Base-by-base conservation (phyloP, 2,888 invertebrate species). In the Sesamia inferens region DNA sequence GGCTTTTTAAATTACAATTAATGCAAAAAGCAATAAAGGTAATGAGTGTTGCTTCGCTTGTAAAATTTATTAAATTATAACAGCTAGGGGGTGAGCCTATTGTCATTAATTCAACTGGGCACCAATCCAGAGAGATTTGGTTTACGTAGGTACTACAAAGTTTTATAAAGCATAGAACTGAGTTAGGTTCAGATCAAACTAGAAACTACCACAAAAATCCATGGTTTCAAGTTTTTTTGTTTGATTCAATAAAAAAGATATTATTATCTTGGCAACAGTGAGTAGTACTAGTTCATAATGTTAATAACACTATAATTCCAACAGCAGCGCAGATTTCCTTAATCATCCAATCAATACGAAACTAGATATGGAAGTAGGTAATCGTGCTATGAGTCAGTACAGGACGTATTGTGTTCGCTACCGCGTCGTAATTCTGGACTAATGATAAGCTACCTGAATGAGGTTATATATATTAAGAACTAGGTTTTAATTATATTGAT, bases 281-380 rank as follows among this genome's bases (percentile, higher is more conserved):
- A 14, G 64, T 19, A 5, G 19, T 64, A n/a, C 19, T 13, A 64
- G 14, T 10, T n/a, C 16, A n/a, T 16, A 0, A 58, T 48, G 58
- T n/a, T 44, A 74, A n/a, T 54, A 66, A 8, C 31, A 74, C 19
- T 51, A 31, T 59, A 66, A 74, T 66, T 74, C 31, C 47, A 74
- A 44, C 6, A 11, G 47, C 22, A 22, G 51, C 24, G n/a, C 47
- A n/a, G 75, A 74, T 74, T 67, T 24, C 54, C 51, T 16, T 72
- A 72, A 74, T 74, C 55, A 55, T 59, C 16, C 5, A 64, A 73
- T 74, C 14, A 74, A 65, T 44, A 51, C 44, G 70, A 59, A 70
- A 77, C 68, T 61, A 54, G 61, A 75, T 75, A 67, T 58, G 63
- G 51, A 51, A 31, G 55, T 77, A 47, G n/a, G 47, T 64, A 61